Evolutionary conservation across 2,113 vertebrate species (phyloP).

Genomic region (Delphinapterus leucas): DNA sequence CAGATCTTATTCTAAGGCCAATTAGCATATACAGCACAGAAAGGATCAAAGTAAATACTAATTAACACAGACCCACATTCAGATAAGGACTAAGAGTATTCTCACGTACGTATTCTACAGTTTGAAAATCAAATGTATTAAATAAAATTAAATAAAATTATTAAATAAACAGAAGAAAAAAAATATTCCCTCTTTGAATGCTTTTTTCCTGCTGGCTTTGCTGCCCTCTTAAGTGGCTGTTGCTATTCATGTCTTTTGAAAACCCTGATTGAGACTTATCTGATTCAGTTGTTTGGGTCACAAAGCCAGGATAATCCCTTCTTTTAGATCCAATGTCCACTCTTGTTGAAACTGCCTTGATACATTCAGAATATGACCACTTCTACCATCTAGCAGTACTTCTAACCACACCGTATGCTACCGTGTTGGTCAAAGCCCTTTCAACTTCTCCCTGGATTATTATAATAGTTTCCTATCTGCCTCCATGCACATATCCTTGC

Average conservation of each 20-base stretch:
- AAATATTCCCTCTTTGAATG: background rate
- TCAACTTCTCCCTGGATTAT: background rate
- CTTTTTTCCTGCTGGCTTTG: background rate
- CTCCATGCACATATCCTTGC: background rate
- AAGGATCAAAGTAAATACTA: conserved; percentile 25
- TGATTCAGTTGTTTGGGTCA: background rate
- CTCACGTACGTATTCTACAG: background rate
- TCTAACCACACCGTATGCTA: background rate
- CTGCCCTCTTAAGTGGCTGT: background rate
- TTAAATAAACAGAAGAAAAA: background rate
- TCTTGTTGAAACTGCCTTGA: background rate
- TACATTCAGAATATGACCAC: background rate
- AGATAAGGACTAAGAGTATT: background rate
- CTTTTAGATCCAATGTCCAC: background rate
- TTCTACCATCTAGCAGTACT: background rate
- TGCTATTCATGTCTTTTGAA: background rate
- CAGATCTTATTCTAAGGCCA: background rate
- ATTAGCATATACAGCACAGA: background rate
- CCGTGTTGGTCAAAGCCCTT: background rate
- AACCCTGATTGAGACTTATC: background rate
- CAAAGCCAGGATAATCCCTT: background rate
- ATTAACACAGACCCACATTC: background rate
- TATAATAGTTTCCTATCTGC: background rate
- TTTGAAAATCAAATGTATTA: conserved; percentile 10
- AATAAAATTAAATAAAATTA: background rate